Evolutionary conservation across 2,113 vertebrate genomes (phyloP), one percentile per base, ranked within the genome.

Genomic region (Psittacula cyanocephala): DNA sequence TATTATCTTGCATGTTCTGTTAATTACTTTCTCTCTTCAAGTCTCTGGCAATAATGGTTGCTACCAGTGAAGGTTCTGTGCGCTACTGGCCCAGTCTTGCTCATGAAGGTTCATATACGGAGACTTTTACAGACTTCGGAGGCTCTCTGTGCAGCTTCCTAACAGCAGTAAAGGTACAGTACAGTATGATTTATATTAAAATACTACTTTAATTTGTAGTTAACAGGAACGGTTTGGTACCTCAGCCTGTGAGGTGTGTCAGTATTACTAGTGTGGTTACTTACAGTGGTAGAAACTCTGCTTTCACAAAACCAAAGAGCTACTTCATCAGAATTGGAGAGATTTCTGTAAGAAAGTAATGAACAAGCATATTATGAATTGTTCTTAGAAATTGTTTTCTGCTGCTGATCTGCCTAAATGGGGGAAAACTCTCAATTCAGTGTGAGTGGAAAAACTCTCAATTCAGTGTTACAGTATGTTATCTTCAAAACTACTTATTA

Each of bases 41-140:
- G 98, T 97, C 97, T 71, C 97, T 99, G 81, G 97, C 98, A 17
- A 98, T 99, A 86, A 98, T 99, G 98, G 98, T 97, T 1, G 98
- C 98, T 94, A 98, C 98, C 68, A 95, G 97, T 2, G 99, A 99
- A 94, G 99, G 99, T 35, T 96, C 96, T 3, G 94, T 98, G 57
- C 98, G 99, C 35, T 98, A 99, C 86, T 99, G 99, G 99, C 98
- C 98, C 84, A 99, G 97, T 41, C 94, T 99, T 77, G 97, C 98
- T 1, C 98, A 98, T 19, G 99, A 99, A 78, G 99, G 98, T 28
- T 98, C 97, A 60, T 99, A 98, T 88, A 97, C 86, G 0, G 99
- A 99, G 87, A 97, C 97, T 0, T 95, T 81, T 9, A 86, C 98
- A 47, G 99, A 99, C 78, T 96, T 99, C 55, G 98, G 98, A 82